Base-by-base conservation (phyloP, 2,888 invertebrate genomes). In the Pomacea canaliculata region DNA sequence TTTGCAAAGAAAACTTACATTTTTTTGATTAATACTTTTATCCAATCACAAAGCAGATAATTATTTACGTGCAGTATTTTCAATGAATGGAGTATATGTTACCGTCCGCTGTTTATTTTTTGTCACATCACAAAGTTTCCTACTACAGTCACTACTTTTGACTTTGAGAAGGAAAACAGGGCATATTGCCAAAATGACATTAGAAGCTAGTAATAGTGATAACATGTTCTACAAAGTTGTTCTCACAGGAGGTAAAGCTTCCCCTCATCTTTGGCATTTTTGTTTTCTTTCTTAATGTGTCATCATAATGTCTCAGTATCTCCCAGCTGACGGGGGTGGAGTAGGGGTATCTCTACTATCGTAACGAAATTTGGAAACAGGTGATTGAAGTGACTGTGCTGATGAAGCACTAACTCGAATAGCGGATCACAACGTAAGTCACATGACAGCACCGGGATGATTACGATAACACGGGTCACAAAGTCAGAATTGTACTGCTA, bases 181-280 rank as follows among this genome's bases (percentile, higher is more conserved):
- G 51, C 51, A 13, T 56, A 2, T 16, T 16, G 51, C 12, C 51
- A 16, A 56, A 56, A 56, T 56, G 51, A 16, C 51, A 10, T 56
- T 56, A 56, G 51, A 56, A 56, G 78, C 83, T 12, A 80, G 80
- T 13, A 83, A 87, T 71, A 87, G 89, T 80, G 87, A 88, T 76
- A 87, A 89, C 78, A 94, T 94, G 85, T 94, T 95, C 85, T 96
- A 96, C 92, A 95, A 94, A 92, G 92, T 96, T 86, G 96, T 96
- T 84, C 93, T 97, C 83, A 96, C 96, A 85, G 96, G 96, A 93
- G 96, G 96, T 96, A 93, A 93, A 94, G 92, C 16, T 56, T 56
- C 68, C 19, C 13, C 49, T 56, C 16, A n/a, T 70, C 23, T 59
- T 18, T 70, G 27, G n/a, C 18, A 19, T 37, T 70, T 49, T 10